Evolutionary conservation across 2,888 invertebrate genomes (phyloP).

Genomic region (Phlogophora meticulosa): DNA sequence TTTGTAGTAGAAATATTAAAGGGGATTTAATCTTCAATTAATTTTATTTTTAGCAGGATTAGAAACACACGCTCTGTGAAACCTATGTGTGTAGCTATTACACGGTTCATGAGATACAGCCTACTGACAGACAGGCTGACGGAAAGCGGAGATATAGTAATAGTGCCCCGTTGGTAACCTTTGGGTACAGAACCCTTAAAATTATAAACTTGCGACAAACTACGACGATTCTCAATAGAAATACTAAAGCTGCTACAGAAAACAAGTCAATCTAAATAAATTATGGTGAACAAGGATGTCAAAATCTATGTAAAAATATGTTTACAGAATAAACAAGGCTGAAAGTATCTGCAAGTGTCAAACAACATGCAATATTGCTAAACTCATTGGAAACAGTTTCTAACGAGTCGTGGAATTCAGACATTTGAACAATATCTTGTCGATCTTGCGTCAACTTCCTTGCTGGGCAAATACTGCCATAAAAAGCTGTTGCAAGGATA

Average conservation of each 20-base stretch:
- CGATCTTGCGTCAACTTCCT: slow-evolving; percentile 29
- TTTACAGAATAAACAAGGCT: slow-evolving; percentile 10
- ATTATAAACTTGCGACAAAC: too few relatives aligned
- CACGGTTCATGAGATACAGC: too few relatives aligned
- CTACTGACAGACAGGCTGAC: too few relatives aligned
- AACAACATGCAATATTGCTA: slow-evolving; percentile 12
- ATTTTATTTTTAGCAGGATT: too few relatives aligned
- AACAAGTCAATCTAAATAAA: neutral
- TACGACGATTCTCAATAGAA: neutral
- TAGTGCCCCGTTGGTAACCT: too few relatives aligned
- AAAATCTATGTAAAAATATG: slow-evolving; percentile 1
- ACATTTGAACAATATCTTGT: slow-evolving; percentile 28
- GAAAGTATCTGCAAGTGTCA: slow-evolving; percentile 1
- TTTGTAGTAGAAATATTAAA: too few relatives aligned
- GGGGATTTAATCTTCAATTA: too few relatives aligned
- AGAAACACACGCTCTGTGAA: too few relatives aligned
- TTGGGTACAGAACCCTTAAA: too few relatives aligned
- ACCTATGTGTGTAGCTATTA: too few relatives aligned
- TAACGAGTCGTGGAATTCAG: slow-evolving; percentile 29
- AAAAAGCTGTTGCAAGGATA: slow-evolving; percentile 39
- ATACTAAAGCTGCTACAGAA: neutral
- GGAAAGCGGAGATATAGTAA: too few relatives aligned
- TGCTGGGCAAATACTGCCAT: slow-evolving; percentile 11
- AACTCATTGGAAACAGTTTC: neutral
- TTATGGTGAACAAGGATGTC: neutral